phyloP scores from a whole-genome alignment of 2,888 invertebrate genomes.

The Syrista parreyssii region DNA sequence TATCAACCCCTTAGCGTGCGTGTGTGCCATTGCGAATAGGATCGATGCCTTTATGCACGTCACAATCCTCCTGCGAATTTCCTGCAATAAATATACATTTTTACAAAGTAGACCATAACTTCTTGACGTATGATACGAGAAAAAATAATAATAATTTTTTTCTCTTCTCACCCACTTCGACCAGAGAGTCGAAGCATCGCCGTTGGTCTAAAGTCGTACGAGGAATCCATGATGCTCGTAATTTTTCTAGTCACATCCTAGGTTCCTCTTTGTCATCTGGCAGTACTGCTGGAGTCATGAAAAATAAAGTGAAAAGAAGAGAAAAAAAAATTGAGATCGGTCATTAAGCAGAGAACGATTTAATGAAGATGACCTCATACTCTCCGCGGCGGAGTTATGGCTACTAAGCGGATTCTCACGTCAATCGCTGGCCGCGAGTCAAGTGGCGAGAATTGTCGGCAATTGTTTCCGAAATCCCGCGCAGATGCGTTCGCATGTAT shows the following conservation, averaged over 20 bases:
- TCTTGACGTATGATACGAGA: background rate
- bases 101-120: background rate
- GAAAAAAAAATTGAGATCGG: constrained; percentile 61
- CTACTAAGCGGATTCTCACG: constrained; percentile 64
- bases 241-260: background rate
- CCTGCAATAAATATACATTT: constrained; percentile 5
- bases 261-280: background rate
- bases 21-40: constrained; percentile 1
- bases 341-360: constrained; percentile 65
- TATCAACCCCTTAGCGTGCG: constrained; percentile 59
- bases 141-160: background rate
- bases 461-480: constrained; percentile 67
- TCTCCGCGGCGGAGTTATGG: constrained; percentile 54
- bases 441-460: constrained; percentile 67
- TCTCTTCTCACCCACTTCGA: background rate
- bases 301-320: constrained; percentile 9
- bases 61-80: background rate
- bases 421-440: constrained; percentile 64
- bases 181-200: background rate
- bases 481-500: constrained; percentile 53
- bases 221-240: too few relatives aligned
- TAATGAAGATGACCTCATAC: constrained; percentile 67
- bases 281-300: background rate
- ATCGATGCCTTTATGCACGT: background rate
- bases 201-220: background rate